Evolutionary conservation across 2,797 vertebrate genomes (phyloP), one percentile per base, ranked within the genome.

Genomic region (Cercopithecus mitis): DNA sequence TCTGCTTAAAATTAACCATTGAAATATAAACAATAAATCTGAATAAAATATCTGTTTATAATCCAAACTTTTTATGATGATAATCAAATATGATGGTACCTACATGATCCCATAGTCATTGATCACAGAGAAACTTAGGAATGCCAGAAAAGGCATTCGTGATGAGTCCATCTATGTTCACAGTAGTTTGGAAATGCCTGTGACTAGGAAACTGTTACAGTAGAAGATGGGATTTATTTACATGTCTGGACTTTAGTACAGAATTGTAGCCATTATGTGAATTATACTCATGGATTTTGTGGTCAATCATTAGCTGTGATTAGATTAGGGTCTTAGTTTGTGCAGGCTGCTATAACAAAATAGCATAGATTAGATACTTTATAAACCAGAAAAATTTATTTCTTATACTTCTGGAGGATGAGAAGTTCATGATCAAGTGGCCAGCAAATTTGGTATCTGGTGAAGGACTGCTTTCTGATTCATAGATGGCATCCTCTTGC

Each of bases 21-120:
- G 64, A 90, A 52, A 70, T 52, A 88, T 75, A 79, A 87, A 57
- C 43, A 72, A n/a, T 87, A 88, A 84, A 67, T 95, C 47, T 91
- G 25, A 87, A 76, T 90, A 24, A 24, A 41, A n/a, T 13, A 6
- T 20, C 76, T 90, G 5, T 30, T 81, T 87, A 7, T 64, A 79
- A 94, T 45, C n/a, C 52, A 67, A 19, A 82, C 19, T 50, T 87
- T 95, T 45, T 43, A 33, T 50, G 47, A 33, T 73, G 10, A 17
- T 30, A 67, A 79, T 82, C 75, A 58, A 45, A 50, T 55, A 73
- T 47, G 4, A 33, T n/a, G 39, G 39, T 58, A 14, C 41, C 7
- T 64, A 55, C 6, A 75, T 2, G 12, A 58, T 67, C 15, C 45
- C 8, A 22, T 10, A 80, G 52, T 57, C 15, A 20, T 43, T 58